Base-by-base conservation (phyloP, 2,888 invertebrate species). In the Pyrrhosoma nymphula region DNA sequence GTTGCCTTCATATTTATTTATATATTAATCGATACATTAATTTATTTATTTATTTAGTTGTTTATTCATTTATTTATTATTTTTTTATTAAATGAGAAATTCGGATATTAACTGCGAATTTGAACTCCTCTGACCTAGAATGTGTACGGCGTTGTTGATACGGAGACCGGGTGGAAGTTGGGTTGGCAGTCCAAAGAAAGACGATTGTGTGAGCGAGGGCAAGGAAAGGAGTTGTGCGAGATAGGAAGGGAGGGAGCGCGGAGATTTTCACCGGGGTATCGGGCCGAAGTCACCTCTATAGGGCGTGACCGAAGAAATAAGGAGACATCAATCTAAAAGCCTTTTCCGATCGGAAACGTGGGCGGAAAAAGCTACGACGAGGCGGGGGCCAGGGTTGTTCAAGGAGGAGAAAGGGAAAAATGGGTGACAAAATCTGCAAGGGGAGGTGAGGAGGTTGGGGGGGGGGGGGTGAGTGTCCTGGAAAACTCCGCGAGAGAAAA, bases 241-340 rank as follows among this genome's bases (percentile, higher is more conserved):
- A 12, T 20, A 35, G 82, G 82, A n/a, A 82, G 8, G 14, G 18
- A 18, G 30, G 16, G 60, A 8, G 82, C 26, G 30, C 82, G 35
- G 30, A n/a, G 35, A 82, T 82, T 82, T 60, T 82, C 82, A 35
- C 26, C 82, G 30, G 82, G 82, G 82, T 16, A 93, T 93, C 93
- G 93, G 93, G 47, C 47, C 93, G 30, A 23, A 63, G 60, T 93
- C 93, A n/a, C 63, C 69, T 63, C 93, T 23, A 47, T 93, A 47
- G 93, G 93, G 93, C 93, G 93, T 93, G 93, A 69, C 69, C 69
- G 63, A 75, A 47, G 60, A 93, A 93, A 93, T 93, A 69, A 56
- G 47, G 93, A n/a, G 47, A 47, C 93, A 93, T 93, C 93, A 69
- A 93, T 93, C 93, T 93, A 82, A 82, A 82, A 60, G 93, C 75